Evolutionary conservation across 2,888 invertebrate species (phyloP).

Genomic region (Callosobruchus maculatus): DNA sequence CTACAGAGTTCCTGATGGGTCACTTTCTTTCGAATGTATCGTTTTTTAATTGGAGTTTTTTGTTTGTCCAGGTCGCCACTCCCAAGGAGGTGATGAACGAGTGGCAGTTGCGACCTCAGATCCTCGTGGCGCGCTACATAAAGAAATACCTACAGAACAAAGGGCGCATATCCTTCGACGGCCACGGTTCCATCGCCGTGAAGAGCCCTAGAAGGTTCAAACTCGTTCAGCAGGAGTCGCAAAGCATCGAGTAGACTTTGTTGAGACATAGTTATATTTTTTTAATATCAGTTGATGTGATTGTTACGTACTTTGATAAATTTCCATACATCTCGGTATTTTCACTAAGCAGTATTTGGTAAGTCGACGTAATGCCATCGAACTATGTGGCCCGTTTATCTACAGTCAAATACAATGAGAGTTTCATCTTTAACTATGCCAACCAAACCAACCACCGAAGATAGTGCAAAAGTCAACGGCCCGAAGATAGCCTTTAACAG

Average conservation of each 20-base stretch:
- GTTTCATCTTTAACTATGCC: background rate
- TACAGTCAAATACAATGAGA: background rate
- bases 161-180: conserved; percentile 64
- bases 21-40: background rate
- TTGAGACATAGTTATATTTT: background rate
- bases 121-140: conserved; percentile 78
- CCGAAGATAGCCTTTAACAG: too few species aligned
- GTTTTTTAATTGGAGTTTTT: conserved; percentile 20
- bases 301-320: background rate
- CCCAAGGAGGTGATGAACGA: conserved; percentile 86
- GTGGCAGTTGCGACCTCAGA: conserved; percentile 88
- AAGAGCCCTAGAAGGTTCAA: conserved; percentile 86
- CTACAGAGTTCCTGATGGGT: background rate
- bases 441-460: too few species aligned
- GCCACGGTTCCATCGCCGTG: conserved; percentile 75
- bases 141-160: conserved; percentile 76
- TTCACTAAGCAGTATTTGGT: background rate
- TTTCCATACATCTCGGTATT: background rate
- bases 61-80: conserved; percentile 65
- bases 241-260: conserved; percentile 73
- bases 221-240: conserved; percentile 86
- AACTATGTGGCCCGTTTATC: background rate
- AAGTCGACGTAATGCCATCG: too few species aligned
- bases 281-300: background rate
- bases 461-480: too few species aligned